Base-by-base conservation (phyloP, 2,797 vertebrate genomes). In the Amphiprion clarkii region DNA sequence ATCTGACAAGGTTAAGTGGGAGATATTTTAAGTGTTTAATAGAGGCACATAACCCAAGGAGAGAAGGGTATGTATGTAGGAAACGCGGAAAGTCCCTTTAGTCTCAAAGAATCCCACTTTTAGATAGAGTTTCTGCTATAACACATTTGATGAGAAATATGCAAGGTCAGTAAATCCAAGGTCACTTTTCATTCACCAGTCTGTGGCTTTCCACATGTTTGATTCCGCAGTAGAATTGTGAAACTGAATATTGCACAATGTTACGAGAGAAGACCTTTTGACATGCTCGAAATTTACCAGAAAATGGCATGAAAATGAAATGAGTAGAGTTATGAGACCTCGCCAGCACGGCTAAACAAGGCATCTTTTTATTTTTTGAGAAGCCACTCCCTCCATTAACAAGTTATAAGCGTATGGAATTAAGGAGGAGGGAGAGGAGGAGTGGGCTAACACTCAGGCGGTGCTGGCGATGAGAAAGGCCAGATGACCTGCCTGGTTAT, bases 231-330 rank as follows among this genome's bases (percentile, higher is more conserved):
- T 31, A 31, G 25, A 85, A 78, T 51, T 65, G 72, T 77, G 67
- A 85, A 89, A 87, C 61, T 19, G 40, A 79, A 89, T 84, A 81
- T 78, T 84, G 85, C 57, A 80, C n/a, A 63, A 52, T n/a, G 65
- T 87, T 85, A 86, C 74, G 67, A 82, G 75, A 73, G 61, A 54
- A 66, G 67, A 85, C 79, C 78, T 86, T 39, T 74, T 87, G 81
- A 89, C 76, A 71, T 74, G 67, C 74, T 83, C 84, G 59, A 89
- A 86, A 87, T 83, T 78, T n/a, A 76, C 76, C 76, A 76, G 79
- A 81, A 82, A 90, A 85, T 71, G 11, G 68, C 75, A 81, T 87
- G 80, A 83, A 83, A 76, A 78, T 80, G 11, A 78, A 75, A 84
- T n/a, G 16, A 1, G 14, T 60, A 67, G 66, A 62, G 67, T 86